These are phyloP conservation scores for Herminia tarsipennalis DNA, from an alignment of 2,888 invertebrate species.

Conservation along the genomic window DNA sequence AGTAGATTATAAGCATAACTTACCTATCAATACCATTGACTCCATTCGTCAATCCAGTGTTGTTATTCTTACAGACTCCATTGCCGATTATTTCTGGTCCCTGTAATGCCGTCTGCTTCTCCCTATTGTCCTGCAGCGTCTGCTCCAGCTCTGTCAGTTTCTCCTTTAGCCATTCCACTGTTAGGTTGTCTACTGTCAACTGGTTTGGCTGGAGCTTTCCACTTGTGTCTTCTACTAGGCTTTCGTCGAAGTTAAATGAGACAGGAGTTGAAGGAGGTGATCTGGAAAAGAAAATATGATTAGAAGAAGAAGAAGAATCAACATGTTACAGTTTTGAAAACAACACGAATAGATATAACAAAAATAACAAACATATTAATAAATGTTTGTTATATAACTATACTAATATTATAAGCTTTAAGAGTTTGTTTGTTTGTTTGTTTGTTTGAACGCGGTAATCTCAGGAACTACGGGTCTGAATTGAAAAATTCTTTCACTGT, in stretches of 20 bases:
- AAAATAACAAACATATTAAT: no score
- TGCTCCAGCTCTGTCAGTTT: conserved; percentile 91
- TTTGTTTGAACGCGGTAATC: no score
- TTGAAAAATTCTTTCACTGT: no score
- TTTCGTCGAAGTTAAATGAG: conserved; percentile 94
- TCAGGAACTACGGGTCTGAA: no score
- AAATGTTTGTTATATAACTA: no score
- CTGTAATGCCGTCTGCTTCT: conserved; percentile 87
- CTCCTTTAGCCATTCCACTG: conserved; percentile 94
- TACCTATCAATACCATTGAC: conserved; percentile 84
- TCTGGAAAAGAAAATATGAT: conserved; percentile 76
- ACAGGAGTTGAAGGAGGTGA: conserved; percentile 92
- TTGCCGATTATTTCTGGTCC: conserved; percentile 83
- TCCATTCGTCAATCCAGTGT: conserved; percentile 80
- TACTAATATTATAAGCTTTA: no score
- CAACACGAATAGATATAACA: no score
- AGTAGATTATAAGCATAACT: conserved; percentile 5
- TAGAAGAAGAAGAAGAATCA: neutral
- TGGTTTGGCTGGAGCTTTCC: conserved; percentile 95
- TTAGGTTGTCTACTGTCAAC: conserved; percentile 96
- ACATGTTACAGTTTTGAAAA: neutral
- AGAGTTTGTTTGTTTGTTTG: no score
- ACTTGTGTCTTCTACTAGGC: conserved; percentile 94
- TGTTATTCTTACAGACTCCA: conserved; percentile 80
- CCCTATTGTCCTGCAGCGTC: conserved; percentile 92